Conservation (phyloP, 2,797 vertebrate species). For the Neomorphus geoffroyi region DNA sequence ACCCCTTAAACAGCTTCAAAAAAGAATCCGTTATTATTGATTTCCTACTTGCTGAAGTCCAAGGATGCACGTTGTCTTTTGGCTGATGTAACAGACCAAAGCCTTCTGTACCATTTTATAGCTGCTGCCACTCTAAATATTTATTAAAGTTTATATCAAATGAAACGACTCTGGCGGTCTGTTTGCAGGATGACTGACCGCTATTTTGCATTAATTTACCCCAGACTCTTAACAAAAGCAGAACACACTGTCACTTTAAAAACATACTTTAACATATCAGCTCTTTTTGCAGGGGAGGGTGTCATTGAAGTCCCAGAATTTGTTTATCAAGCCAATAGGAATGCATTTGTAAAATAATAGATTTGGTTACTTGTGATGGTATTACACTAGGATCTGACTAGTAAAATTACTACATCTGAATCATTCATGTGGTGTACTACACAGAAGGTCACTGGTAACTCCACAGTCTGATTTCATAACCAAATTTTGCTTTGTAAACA, state of each 20-base stretch:
- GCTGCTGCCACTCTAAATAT: not conserved
- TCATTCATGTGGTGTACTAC: not conserved
- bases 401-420: not conserved
- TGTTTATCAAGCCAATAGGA: not conserved
- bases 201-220: not conserved
- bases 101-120: not conserved
- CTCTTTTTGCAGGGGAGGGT: not conserved
- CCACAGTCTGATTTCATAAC: not conserved
- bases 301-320: not conserved
- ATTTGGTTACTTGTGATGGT: not conserved
- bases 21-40: not conserved
- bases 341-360: not conserved
- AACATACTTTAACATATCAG: not conserved
- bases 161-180: not conserved
- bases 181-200: not conserved
- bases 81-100: not conserved
- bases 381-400: not conserved
- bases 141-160: constrained; percentile 19
- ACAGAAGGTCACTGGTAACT: not conserved
- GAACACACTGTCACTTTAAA: not conserved
- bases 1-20: not conserved
- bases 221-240: not conserved
- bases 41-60: constrained; percentile 4
- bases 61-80: constrained; percentile 34
- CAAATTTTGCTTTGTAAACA: constrained; percentile 28